phyloP scores from a whole-genome alignment of 2,888 invertebrate species.

The Lasius platythorax region DNA sequence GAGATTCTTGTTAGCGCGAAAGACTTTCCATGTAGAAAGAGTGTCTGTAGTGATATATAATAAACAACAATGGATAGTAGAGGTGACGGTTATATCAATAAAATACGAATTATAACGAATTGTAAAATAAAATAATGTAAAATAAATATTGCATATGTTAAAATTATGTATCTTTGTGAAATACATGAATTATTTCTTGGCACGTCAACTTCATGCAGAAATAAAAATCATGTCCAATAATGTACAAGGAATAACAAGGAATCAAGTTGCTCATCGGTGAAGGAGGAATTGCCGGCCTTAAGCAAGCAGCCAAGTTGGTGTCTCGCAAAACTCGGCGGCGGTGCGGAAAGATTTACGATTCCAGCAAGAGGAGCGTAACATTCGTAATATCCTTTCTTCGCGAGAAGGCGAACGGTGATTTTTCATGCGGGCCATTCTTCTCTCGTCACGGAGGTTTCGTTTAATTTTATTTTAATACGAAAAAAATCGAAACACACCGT shows the following conservation, averaged over 20 bases:
- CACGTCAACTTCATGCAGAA: not conserved
- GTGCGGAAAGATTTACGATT: constrained; percentile 69
- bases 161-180: not conserved
- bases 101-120: not conserved
- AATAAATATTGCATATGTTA: constrained; percentile 18
- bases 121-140: not conserved
- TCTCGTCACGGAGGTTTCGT: constrained; percentile 50
- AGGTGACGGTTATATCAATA: not conserved
- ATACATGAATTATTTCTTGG: not conserved
- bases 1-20: not conserved
- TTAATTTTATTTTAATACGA: constrained; percentile 67
- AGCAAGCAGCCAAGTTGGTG: constrained; percentile 51
- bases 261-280: constrained; percentile 53
- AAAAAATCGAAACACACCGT: constrained; percentile 39
- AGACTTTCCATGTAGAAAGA: not conserved
- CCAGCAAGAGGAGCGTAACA: constrained; percentile 67
- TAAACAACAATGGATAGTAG: not conserved
- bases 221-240: constrained; percentile 19
- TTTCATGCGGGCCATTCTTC: constrained; percentile 62
- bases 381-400: constrained; percentile 68
- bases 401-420: constrained; percentile 63
- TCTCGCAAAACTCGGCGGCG: constrained; percentile 51
- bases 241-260: not conserved
- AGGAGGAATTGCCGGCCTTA: constrained; percentile 37
- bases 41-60: not conserved